Evolutionary conservation across 2,113 vertebrate genomes (phyloP).

Genomic region (Oenanthe oenanthe): DNA sequence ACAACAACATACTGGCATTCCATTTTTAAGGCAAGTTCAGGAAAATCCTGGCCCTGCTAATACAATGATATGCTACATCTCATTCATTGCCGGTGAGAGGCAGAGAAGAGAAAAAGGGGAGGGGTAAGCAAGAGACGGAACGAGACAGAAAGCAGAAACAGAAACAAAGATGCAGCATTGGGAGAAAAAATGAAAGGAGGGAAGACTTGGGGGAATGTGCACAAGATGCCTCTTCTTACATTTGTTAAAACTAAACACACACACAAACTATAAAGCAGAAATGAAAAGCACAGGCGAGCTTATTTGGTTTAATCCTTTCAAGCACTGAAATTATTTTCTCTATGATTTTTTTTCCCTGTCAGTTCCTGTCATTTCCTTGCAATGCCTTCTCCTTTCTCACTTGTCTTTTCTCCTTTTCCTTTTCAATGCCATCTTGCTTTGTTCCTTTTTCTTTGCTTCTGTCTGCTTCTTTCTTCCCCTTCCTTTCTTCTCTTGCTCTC

Average conservation of each 20-base stretch:
- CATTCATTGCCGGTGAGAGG: constrained; percentile 27
- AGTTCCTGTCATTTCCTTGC: constrained; percentile 3
- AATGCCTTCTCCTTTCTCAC: neutral
- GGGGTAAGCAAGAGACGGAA: neutral
- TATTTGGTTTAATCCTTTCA: constrained; percentile 14
- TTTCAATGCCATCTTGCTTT: constrained; percentile 25
- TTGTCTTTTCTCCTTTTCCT: neutral
- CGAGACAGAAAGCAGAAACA: constrained; percentile 22
- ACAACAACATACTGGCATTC: neutral
- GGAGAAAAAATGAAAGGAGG: constrained; percentile 32
- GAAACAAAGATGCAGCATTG: constrained; percentile 49
- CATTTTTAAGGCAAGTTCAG: constrained; percentile 7
- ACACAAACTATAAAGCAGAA: neutral
- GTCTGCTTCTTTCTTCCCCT: constrained; percentile 22
- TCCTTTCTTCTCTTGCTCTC: constrained; percentile 38
- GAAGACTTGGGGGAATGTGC: neutral
- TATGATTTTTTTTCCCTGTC: constrained; percentile 2
- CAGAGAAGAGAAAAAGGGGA: constrained; percentile 24
- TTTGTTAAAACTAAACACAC: neutral
- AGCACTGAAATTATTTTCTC: neutral
- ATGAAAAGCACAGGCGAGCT: constrained; percentile 1
- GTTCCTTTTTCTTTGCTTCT: constrained; percentile 45
- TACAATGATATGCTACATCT: neutral
- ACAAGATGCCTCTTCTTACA: neutral
- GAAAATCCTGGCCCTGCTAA: neutral